Evolutionary conservation across 2,888 invertebrate genomes (phyloP), one percentile per base, ranked within the genome.

Genomic region (Amiota mariae): DNA sequence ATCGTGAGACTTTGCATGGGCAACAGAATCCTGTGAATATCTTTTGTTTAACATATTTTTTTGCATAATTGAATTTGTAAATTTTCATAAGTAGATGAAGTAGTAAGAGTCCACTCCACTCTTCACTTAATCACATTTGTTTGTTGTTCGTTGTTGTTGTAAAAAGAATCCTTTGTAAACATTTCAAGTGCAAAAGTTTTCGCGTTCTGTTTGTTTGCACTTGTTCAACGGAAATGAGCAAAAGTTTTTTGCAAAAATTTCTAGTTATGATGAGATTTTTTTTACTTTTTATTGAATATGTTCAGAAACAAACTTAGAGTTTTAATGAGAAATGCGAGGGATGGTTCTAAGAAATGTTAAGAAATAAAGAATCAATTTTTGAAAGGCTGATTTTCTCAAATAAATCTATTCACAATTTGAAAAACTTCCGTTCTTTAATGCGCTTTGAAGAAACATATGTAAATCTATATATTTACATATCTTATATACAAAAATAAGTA

Each of bases 41-140:
- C 18, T 20, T 71, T 70, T 46, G 47, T 59, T 47, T 71, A 54
- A 54, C 54, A 15, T 54, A 54, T 20, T 78, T 84, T 86, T 73
- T 79, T 86, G 78, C 82, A 84, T 85, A 83, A 82, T 83, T 85
- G 85, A 85, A 83, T 85, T 82, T 80, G 73, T 78, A 75, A 74
- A 72, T 66, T 70, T 74, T 70, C 70, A 54, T n/a, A n/a, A 54
- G 15, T 24, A 12, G 11, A 24, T 3, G 6, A 51, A 36, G 3
- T n/a, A 6, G 56, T 13, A 8, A 15, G n/a, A 10, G 56, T 18
- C 11, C 15, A 13, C 1, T 54, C 8, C 9, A 4, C 12, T 15
- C 13, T 8, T 1, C 9, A 11, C 10, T 56, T 1, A 9, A 56
- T 1, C 56, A 61, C 20, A 9, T 18, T 61, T 15, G 18, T 10